Base-by-base conservation (phyloP, 1,140 invertebrate species). In the Eufriesea mexicana region DNA sequence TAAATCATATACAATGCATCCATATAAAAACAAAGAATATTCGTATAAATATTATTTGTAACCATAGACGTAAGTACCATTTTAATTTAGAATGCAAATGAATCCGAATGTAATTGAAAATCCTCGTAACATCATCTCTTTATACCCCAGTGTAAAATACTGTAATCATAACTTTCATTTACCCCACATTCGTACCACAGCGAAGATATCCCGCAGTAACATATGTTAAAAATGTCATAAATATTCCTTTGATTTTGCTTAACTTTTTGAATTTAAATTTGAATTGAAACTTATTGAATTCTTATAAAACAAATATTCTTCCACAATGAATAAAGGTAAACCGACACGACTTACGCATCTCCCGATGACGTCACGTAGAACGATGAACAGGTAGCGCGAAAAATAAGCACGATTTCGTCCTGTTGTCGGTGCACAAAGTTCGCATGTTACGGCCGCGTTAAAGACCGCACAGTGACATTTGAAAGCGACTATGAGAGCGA, bases 381-480 rank as follows among this genome's bases (percentile, higher is more conserved):
- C 14, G 25, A 2, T 2, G 14, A 25, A n/a, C 0, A 18, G 9
- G 25, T 14, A 35, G 10, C 18, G 12, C 23, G n/a, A 45, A 12
- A 12, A 70, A 49, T 45, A 49, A 49, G 10, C 10, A 16, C 20
- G 20, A 12, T 23, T 47, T 28, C n/a, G 51, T 18, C 16, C 64
- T 2, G 25, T 28, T 20, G 6, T 25, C 66, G 16, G 9, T 23
- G 28, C 28, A 45, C 78, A 62, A 79, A 79, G 68, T 79, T 73
- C 47, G 45, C 68, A 62, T 72, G 67, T 79, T 71, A 79, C 67
- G 20, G 42, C n/a, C 49, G 77, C 67, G 68, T 71, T 79, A 79
- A 79, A 79, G 45, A 72, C 61, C 55, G 47, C 57, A 35, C 83
- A 86, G 47, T 78, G 84, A 86, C 81, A 70, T 76, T 71, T 74